Evolutionary conservation across 2,797 vertebrate genomes (phyloP).

Genomic region (Alauda arvensis): DNA sequence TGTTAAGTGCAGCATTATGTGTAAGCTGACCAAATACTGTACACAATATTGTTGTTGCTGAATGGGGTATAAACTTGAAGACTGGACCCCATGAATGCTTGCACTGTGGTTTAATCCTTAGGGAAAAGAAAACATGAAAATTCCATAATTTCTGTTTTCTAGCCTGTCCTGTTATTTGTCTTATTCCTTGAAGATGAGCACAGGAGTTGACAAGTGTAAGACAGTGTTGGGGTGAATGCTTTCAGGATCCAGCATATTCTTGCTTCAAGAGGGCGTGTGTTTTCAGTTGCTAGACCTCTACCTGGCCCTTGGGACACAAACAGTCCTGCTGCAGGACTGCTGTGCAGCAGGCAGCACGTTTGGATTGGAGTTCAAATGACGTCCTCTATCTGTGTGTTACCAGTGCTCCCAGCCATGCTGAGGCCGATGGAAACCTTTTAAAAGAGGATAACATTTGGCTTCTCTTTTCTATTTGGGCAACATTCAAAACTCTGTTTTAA

Average conservation of each 20-base stretch:
- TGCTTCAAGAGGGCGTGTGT: background rate
- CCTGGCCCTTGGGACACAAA: slow-evolving; percentile 23
- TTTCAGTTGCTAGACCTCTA: slow-evolving; percentile 8
- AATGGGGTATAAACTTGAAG: background rate
- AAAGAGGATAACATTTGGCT: background rate
- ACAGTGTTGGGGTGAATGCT: background rate
- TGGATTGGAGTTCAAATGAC: background rate
- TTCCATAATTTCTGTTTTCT: background rate
- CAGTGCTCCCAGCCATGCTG: background rate
- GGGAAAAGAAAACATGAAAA: background rate
- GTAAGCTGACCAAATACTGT: slow-evolving; percentile 20
- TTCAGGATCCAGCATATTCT: background rate
- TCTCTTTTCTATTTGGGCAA: background rate
- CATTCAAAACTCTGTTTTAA: background rate
- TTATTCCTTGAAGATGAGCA: background rate
- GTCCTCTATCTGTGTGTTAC: background rate
- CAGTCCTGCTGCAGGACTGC: background rate
- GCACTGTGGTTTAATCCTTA: background rate
- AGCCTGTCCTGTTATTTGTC: background rate
- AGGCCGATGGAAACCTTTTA: background rate
- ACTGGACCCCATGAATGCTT: background rate
- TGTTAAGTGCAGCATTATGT: slow-evolving; percentile 8
- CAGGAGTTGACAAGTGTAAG: background rate
- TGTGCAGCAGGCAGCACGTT: background rate
- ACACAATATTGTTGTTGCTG: background rate